Conservation (phyloP, 2,888 invertebrate species). For the Phyto melanocephala region DNA sequence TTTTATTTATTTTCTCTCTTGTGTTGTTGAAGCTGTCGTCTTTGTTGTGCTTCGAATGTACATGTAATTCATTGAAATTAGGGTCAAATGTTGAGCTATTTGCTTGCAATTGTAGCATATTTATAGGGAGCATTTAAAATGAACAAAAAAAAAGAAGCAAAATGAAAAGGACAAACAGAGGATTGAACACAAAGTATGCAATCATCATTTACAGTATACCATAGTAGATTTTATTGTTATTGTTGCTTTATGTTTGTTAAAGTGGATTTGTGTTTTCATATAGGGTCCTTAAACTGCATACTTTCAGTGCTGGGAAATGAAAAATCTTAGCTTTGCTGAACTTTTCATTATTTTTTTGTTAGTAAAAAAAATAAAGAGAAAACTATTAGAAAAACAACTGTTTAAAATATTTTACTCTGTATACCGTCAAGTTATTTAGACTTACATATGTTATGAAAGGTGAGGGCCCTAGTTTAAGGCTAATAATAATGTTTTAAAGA, state of each 20-base stretch:
- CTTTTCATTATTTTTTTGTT: no score
- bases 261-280: no score
- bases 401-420: no score
- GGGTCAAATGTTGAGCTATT: slow-evolving; percentile 61
- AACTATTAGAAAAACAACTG: no score
- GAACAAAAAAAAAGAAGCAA: not conserved
- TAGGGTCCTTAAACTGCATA: no score
- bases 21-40: not conserved
- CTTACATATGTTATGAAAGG: no score
- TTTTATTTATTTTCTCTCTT: not conserved
- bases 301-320: no score
- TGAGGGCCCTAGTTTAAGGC: no score
- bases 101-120: slow-evolving; percentile 59
- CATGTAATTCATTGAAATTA: slow-evolving; percentile 50
- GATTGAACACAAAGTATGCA: slow-evolving; percentile 30
- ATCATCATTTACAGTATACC: slow-evolving; percentile 48
- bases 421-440: no score
- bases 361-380: no score
- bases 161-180: not conserved
- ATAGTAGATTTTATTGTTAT: slow-evolving; percentile 5
- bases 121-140: slow-evolving; percentile 43
- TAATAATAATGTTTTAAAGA: no score
- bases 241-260: not conserved
- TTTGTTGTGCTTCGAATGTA: slow-evolving; percentile 19
- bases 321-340: no score